These are phyloP conservation scores for Luscinia luscinia DNA, from an alignment of 2,797 vertebrate genomes.

Conservation along the genomic window DNA sequence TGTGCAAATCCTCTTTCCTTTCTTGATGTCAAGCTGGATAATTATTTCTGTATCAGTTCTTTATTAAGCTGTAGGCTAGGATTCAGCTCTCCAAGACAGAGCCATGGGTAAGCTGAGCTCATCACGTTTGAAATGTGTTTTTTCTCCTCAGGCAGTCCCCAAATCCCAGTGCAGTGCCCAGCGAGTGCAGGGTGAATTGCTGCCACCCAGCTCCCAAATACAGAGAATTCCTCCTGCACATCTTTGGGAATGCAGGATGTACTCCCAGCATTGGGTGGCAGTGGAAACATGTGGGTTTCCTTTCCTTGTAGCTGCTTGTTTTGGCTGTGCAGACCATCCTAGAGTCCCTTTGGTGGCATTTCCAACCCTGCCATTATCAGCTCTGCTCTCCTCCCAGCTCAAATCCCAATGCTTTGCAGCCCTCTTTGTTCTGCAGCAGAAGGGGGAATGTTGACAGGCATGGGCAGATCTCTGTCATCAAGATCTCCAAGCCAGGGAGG, in stretches of 20 bases:
- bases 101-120: neutral
- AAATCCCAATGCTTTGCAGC: neutral
- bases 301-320: neutral
- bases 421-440: neutral
- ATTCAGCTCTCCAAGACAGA: neutral
- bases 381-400: neutral
- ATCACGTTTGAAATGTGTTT: neutral
- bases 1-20: constrained; percentile 19
- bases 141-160: neutral
- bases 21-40: neutral
- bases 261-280: neutral
- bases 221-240: rapidly evolving
- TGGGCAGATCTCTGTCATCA: neutral
- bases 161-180: neutral
- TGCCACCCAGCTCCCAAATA: neutral
- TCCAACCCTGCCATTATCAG: neutral
- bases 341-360: neutral
- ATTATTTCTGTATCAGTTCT: constrained; percentile 3
- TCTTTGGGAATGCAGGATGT: neutral
- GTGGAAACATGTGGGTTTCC: neutral
- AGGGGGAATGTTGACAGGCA: neutral
- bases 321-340: neutral
- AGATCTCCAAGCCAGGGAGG: neutral
- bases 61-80: neutral
- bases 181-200: neutral